Percentiles rank a stretch among this genome's conserved stretches.
These are phyloP conservation scores for Calameuta pallipes DNA, from an alignment of 2,888 invertebrate genomes.

Conservation along the genomic window DNA sequence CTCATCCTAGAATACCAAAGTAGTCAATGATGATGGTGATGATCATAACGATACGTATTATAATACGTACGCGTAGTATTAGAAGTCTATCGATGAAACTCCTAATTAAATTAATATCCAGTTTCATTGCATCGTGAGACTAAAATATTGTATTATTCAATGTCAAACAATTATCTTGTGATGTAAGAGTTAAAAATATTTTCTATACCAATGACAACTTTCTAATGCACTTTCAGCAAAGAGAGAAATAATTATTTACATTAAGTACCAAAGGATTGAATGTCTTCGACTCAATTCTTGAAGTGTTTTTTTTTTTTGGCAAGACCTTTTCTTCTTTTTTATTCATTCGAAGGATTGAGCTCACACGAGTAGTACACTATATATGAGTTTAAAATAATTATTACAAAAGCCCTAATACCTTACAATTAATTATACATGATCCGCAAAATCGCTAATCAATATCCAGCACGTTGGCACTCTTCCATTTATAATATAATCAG, in stretches of 20 bases:
- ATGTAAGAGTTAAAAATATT: neutral
- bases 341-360: slow-evolving; percentile 35
- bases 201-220: neutral
- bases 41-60: neutral
- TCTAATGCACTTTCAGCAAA: neutral
- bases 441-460: neutral
- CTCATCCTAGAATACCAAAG: slow-evolving; percentile 67
- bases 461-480: neutral
- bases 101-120: neutral
- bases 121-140: neutral
- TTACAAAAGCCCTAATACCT: slow-evolving; percentile 42
- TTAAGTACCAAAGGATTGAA: neutral
- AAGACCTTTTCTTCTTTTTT: slow-evolving; percentile 29
- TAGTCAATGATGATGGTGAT: slow-evolving; percentile 18
- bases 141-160: neutral
- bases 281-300: neutral
- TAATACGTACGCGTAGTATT: neutral
- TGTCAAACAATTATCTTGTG: neutral
- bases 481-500: neutral
- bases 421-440: slow-evolving; percentile 31
- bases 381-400: slow-evolving; percentile 36
- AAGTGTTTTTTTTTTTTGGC: slow-evolving; percentile 26
- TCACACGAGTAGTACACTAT: slow-evolving; percentile 38
- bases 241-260: neutral
- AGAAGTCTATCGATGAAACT: neutral